These are phyloP conservation scores for Ellobium chinense DNA, from an alignment of 2,888 invertebrate species.

Conservation along the genomic window DNA sequence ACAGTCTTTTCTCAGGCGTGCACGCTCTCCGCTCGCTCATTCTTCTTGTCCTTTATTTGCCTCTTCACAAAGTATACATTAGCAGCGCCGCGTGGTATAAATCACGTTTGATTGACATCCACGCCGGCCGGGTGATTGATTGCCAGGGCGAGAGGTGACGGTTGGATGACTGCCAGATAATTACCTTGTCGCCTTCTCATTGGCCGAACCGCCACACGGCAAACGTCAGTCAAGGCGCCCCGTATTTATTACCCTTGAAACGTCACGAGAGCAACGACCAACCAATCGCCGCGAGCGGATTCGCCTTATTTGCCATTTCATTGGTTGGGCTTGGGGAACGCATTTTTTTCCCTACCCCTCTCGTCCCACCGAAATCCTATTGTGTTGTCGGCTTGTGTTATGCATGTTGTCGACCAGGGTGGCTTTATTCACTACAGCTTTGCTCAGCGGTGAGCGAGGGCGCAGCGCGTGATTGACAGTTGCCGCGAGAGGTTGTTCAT, in stretches of 20 bases:
- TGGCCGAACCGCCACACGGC: conserved; percentile 21
- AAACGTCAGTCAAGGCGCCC: conserved; percentile 22
- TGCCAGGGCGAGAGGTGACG: conserved; percentile 44
- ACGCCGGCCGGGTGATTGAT: conserved; percentile 44
- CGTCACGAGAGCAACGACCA: conserved; percentile 2
- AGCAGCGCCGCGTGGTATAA: conserved; percentile 40
- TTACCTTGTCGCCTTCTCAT: conserved; percentile 47
- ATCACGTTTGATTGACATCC: conserved; percentile 44
- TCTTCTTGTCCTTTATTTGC: conserved; percentile 27
- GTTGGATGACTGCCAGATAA: conserved; percentile 49
- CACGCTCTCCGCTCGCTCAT: neutral
- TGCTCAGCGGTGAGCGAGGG: conserved; percentile 43
- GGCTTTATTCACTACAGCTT: conserved; percentile 34
- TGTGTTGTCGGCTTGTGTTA: conserved; percentile 40
- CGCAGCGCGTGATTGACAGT: conserved; percentile 35
- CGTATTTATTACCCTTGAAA: conserved; percentile 17
- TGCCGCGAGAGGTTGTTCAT: conserved; percentile 43
- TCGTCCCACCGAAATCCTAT: conserved; percentile 6
- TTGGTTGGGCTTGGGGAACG: conserved; percentile 15
- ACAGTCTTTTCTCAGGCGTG: conserved; percentile 5
- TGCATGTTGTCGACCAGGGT: conserved; percentile 43
- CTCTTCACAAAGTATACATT: conserved; percentile 40
- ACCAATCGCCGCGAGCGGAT: conserved; percentile 34
- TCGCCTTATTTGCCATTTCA: conserved; percentile 26
- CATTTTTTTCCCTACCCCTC: neutral